Base-by-base conservation (phyloP, 2,797 vertebrate species). In the Sparidentex hasta region DNA sequence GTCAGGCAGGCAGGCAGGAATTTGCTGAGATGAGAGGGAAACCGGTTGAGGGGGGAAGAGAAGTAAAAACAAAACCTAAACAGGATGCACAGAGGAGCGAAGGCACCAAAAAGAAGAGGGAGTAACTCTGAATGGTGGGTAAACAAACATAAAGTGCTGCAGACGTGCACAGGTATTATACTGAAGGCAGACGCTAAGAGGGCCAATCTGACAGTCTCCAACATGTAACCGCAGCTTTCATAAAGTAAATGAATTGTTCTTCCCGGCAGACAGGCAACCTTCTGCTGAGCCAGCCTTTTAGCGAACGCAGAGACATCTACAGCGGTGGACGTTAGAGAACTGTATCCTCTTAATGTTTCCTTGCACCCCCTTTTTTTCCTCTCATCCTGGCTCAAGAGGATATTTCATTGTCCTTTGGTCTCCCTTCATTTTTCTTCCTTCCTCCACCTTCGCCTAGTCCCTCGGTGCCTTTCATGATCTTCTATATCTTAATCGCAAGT, bases 1-100 rank as follows among this genome's bases (percentile, higher is more conserved):
- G 48, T 20, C 83, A 88, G 86, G 85, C 77, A 80, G 76, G 57
- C 64, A 81, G 67, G 76, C 58, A 81, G 90, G 90, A 93, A 92
- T 92, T 88, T 87, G 73, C 79, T 87, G 82, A 90, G 76, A 78
- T 58, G 55, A 74, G 64, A 81, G 8, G 27, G 71, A 67, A 80
- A 81, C 64, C 55, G 63, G 54, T 58, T 56, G 43, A 83, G 27
- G 50, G 62, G 68, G 68, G 25, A 29, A 9, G n/a, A 74, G 44
- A 56, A 17, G 51, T 43, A 25, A 73, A 38, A 20, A 48, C 41
- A 51, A 29, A 75, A 51, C 61, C 14, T 41, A 74, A 71, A 67
- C 38, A 18, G 44, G 64, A 63, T 47, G 58, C 25, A 55, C 46
- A 3, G 11, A 65, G 61, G 44, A 71, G 65, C 6, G 0, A 48